Percentiles rank a stretch among this genome's conserved stretches.
Evolutionary conservation across 2,113 vertebrate species (phyloP).

Genomic region (Catagonus wagneri): DNA sequence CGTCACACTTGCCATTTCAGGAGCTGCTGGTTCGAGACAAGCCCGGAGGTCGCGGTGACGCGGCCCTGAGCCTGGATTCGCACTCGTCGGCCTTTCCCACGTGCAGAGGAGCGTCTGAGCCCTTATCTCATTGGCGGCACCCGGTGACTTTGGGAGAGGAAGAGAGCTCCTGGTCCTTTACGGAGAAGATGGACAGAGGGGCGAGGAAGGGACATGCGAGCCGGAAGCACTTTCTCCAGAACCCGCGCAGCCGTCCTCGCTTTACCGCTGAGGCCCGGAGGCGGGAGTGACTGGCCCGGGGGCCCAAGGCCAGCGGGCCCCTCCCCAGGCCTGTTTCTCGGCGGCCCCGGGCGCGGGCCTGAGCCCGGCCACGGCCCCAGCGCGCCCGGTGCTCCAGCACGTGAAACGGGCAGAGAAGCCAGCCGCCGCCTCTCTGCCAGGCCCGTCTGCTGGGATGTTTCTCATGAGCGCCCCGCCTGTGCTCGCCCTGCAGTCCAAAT

Average conservation of each 20-base stretch:
- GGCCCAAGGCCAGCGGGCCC: neutral
- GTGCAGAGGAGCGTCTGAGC: fast-evolving
- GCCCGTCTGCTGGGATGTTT: constrained; percentile 94
- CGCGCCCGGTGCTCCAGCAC: constrained; percentile 85
- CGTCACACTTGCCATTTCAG: neutral
- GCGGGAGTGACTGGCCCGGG: neutral
- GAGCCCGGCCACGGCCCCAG: neutral
- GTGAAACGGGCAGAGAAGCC: constrained; percentile 79
- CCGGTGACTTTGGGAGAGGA: neutral
- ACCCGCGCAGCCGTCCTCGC: neutral
- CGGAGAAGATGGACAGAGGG: neutral
- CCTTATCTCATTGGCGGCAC: fast-evolving
- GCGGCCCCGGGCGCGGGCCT: neutral
- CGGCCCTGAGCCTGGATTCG: fast-evolving
- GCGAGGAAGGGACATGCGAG: fast-evolving
- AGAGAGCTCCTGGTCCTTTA: fast-evolving
- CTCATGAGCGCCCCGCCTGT: constrained; percentile 95
- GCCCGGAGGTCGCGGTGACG: fast-evolving
- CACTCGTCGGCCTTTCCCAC: fast-evolving
- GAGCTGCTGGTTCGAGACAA: fast-evolving
- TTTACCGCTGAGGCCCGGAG: neutral
- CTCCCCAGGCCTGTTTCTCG: neutral
- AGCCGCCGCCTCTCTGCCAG: constrained; percentile 70
- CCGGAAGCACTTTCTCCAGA: fast-evolving
- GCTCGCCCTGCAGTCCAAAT: constrained; percentile 93